A percentile compares a stretch with the other conserved stretches of the same genome.
phyloP scores from a whole-genome alignment of 2,797 vertebrate genomes.

The Diglossa cyanea region DNA sequence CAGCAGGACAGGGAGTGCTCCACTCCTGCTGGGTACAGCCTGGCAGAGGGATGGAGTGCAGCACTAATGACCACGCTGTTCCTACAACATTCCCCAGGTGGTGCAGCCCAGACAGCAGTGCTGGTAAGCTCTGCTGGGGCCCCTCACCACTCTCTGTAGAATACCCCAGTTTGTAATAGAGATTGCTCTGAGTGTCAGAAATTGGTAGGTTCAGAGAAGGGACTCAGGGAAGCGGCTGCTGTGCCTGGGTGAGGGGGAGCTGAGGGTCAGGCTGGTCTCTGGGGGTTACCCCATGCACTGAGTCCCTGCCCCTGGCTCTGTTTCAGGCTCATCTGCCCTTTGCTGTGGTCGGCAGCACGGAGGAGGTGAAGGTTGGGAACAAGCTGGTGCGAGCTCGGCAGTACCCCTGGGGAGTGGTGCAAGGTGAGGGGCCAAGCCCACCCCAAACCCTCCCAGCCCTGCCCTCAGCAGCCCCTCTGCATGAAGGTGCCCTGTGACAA shows the following conservation, averaged over 20 bases:
- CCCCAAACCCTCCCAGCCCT: neutral
- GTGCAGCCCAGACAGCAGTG: neutral
- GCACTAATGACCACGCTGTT: neutral
- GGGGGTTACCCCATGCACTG: rapidly evolving
- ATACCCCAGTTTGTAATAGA: rapidly evolving
- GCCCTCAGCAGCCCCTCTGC: neutral
- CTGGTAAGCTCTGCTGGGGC: neutral
- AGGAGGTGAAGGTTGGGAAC: slow-evolving; percentile 98
- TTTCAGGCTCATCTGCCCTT: slow-evolving; percentile 94
- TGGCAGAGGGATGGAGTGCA: neutral
- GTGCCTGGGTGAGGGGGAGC: neutral
- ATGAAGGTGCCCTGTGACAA: too few species aligned
- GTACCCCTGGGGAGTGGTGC: slow-evolving; percentile 98
- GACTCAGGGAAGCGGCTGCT: neutral
- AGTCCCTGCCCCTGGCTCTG: neutral
- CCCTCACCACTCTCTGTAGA: rapidly evolving
- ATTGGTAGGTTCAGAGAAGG: rapidly evolving
- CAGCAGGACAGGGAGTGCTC: neutral
- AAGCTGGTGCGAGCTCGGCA: slow-evolving; percentile 95
- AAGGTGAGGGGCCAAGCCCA: slow-evolving; percentile 81
- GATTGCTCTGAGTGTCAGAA: rapidly evolving
- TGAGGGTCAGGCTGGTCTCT: neutral
- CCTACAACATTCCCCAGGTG: neutral
- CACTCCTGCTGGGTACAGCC: rapidly evolving
- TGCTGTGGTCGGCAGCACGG: slow-evolving; percentile 95